Evolutionary conservation across 2,797 vertebrate species (phyloP).

Genomic region (Novumbra hubbsi): DNA sequence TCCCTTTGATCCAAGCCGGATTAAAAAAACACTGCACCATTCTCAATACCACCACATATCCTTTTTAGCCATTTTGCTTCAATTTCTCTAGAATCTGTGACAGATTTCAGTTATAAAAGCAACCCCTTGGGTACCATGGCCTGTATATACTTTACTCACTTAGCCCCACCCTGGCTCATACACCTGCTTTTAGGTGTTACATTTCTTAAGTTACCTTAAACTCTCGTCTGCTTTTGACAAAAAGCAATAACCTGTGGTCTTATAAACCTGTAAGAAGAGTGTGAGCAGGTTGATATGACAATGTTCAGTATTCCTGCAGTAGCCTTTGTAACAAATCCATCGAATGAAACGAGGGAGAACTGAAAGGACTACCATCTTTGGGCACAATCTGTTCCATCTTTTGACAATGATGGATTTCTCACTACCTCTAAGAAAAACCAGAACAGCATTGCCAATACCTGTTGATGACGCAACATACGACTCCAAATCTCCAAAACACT

Average conservation of each 20-base stretch:
- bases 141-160: conserved; percentile 5
- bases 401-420: conserved; percentile 19
- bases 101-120: conserved; percentile 21
- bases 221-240: not conserved
- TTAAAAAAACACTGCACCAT: conserved; percentile 7
- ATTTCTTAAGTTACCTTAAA: conserved; percentile 4
- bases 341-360: not conserved
- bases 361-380: not conserved
- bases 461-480: not conserved
- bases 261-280: not conserved
- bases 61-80: conserved; percentile 16
- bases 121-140: conserved; percentile 4
- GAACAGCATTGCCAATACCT: not conserved
- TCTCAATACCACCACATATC: conserved; percentile 16
- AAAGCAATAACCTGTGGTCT: not conserved
- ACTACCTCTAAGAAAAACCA: not conserved
- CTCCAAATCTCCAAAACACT: not conserved
- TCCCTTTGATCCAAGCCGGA: not conserved
- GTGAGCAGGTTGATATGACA: not conserved
- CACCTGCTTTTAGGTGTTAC: not conserved
- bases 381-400: not conserved
- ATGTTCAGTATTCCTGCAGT: conserved; percentile 1
- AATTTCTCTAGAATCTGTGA: conserved; percentile 8
- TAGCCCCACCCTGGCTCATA: not conserved
- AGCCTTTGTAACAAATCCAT: not conserved